Evolutionary conservation across 2,888 invertebrate genomes (phyloP).

Genomic region (Trachelus stipa): DNA sequence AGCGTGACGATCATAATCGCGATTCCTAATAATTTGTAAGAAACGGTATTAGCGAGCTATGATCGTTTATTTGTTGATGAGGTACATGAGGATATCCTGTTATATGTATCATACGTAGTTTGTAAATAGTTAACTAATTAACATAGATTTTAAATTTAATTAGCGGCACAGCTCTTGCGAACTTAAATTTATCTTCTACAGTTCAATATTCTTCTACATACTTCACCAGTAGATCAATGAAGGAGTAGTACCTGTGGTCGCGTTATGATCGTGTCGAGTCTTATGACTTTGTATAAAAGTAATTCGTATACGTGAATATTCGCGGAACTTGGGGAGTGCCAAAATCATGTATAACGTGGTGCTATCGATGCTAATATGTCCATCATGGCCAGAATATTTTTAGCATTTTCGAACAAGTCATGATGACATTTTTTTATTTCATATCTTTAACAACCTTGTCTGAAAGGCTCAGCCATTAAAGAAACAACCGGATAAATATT

Average conservation of each 20-base stretch:
- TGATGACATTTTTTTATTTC: background rate
- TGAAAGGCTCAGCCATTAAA: background rate
- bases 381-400: background rate
- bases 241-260: background rate
- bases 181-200: background rate
- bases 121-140: constrained; percentile 33
- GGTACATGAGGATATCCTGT: constrained; percentile 15
- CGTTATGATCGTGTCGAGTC: background rate
- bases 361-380: background rate
- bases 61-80: background rate
- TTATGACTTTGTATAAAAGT: background rate
- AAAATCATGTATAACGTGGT: background rate
- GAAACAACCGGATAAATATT: background rate
- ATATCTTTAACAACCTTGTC: background rate
- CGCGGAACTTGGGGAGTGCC: background rate
- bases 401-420: background rate
- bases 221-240: background rate
- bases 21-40: background rate
- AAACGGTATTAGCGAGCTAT: background rate
- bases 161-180: constrained; percentile 7
- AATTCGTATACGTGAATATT: background rate
- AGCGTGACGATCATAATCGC: background rate
- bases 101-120: constrained; percentile 20
- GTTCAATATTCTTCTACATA: background rate
- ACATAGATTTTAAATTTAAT: constrained; percentile 19